phyloP scores from a whole-genome alignment of 1,140 invertebrate genomes.

The Cheumatopsyche charites region DNA sequence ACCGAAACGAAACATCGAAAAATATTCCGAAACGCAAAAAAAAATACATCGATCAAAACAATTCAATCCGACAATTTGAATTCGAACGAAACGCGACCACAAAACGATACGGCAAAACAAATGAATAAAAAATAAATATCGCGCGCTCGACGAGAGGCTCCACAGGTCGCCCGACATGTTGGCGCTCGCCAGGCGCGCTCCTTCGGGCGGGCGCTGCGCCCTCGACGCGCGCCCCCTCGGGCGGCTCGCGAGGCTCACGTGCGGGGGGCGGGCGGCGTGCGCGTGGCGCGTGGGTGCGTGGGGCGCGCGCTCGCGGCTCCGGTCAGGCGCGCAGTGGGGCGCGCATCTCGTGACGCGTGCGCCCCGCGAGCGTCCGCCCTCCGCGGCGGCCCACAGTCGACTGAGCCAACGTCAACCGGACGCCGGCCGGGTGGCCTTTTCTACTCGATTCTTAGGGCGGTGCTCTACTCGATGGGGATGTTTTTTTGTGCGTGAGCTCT shows the following conservation, averaged over 20 bases:
- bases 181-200: background rate
- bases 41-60: too few relatives aligned
- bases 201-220: background rate
- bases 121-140: background rate
- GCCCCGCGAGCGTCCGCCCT: conserved; percentile 29
- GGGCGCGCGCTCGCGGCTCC: conserved; percentile 15
- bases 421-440: background rate
- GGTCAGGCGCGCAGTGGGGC: conserved; percentile 19
- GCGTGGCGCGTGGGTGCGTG: background rate
- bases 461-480: too few relatives aligned
- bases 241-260: background rate
- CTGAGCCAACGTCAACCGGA: conserved; percentile 6
- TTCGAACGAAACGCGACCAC: too few relatives aligned
- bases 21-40: too few relatives aligned
- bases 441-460: too few relatives aligned
- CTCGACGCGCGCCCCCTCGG: background rate
- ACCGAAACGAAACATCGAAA: too few relatives aligned
- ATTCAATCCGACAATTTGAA: too few relatives aligned
- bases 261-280: background rate
- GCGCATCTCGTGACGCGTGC: background rate
- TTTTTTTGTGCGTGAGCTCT: too few relatives aligned
- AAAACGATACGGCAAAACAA: background rate
- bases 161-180: conserved; percentile 33
- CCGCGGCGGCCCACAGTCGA: conserved; percentile 30
- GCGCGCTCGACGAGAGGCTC: conserved; percentile 15